Evolutionary conservation across 2,113 vertebrate species (phyloP), one percentile per base, ranked within the genome.

Genomic region (Entomyzon cyanotis): DNA sequence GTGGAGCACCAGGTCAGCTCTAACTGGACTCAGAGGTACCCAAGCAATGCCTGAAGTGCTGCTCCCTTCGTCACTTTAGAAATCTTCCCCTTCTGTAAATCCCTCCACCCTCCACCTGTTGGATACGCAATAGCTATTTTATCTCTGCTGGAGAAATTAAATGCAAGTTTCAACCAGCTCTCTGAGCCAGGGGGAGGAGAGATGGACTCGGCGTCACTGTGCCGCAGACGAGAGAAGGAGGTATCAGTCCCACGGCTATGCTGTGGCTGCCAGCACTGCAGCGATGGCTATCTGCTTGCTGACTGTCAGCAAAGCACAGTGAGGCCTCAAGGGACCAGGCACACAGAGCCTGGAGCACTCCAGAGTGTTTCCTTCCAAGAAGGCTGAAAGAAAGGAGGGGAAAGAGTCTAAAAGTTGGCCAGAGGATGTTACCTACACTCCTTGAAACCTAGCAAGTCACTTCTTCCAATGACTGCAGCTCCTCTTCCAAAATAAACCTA

Each of bases 401-500:
- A 76, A 95, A 82, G 19, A 85, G 49, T n/a, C 44, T 76, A 56
- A 46, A 89, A 85, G 49, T 22, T 50, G 50, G 62, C 37, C 62
- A 83, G 69, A 82, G 5, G 2, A 22, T 53, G 55, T 85, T 76
- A 80, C 12, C 30, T 55, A 56, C 22, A 47, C 21, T 23, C 10
- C 42, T 63, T 0, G 0, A 90, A 94, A 78, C 23, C 12, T 39
- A 87, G 30, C 23, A 70, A 59, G 65, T 50, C 23, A 50, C 71
- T 74, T 84, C 75, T 84, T 59, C 42, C 69, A 68, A 7, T 21
- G 12, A 94, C 16, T 65, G 41, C 67, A 83, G 25, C 23, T 56
- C n/a, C 21, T 56, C n/a, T 90, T 94, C 81, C 67, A 89, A 95
- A 82, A 81, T 52, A 91, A 90, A 91, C 22, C 20, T 33, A 56